Evolutionary conservation across 1,140 invertebrate genomes (phyloP).

Genomic region (Pachyrhynchus sulphureomaculatus): DNA sequence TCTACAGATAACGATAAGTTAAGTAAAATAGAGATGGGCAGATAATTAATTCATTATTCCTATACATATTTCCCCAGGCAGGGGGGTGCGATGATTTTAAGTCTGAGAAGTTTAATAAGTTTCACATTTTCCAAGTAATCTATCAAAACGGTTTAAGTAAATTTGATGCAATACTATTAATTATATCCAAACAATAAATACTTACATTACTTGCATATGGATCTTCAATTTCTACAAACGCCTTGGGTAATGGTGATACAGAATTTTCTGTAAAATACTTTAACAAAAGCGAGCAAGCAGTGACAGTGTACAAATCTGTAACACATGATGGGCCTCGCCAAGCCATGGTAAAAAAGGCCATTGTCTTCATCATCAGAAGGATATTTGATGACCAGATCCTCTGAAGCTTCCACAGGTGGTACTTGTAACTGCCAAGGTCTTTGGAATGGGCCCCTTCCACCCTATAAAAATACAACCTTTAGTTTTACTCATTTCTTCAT

Average conservation of each 20-base stretch:
- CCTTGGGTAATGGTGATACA: conserved; percentile 78
- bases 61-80: too few relatives aligned
- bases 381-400: conserved; percentile 63
- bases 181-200: conserved; percentile 4
- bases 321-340: conserved; percentile 82
- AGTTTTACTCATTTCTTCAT: too few relatives aligned
- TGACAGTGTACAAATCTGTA: conserved; percentile 58
- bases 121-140: too few relatives aligned
- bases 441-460: conserved; percentile 59
- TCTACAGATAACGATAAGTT: too few relatives aligned
- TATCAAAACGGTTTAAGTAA: too few relatives aligned
- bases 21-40: too few relatives aligned
- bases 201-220: conserved; percentile 77
- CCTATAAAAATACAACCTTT: conserved; percentile 49
- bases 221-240: conserved; percentile 82
- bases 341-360: conserved; percentile 75
- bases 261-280: conserved; percentile 85
- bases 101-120: too few relatives aligned
- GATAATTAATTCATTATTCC: too few relatives aligned
- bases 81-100: too few relatives aligned
- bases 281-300: conserved; percentile 69
- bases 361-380: conserved; percentile 84
- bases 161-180: too few relatives aligned
- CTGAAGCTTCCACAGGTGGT: conserved; percentile 60
- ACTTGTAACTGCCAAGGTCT: conserved; percentile 76